These are phyloP conservation scores for Palloptera scutellata DNA, from an alignment of 2,888 invertebrate genomes.

Conservation along the genomic window DNA sequence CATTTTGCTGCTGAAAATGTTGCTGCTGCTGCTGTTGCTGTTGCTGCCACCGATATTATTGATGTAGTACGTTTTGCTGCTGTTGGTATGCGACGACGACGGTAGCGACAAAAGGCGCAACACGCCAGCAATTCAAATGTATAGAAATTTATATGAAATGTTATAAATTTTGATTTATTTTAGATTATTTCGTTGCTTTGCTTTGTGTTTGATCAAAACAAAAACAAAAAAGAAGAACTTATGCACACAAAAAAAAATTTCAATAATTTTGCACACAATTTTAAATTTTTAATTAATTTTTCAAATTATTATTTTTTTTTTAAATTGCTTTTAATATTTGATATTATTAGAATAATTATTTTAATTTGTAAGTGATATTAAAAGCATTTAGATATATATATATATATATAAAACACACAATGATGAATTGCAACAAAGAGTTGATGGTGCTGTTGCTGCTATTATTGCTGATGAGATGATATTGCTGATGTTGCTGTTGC, in stretches of 20 bases:
- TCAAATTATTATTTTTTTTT: not conserved
- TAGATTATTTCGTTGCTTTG: constrained; percentile 10
- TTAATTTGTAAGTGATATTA: not conserved
- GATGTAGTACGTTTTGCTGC: constrained; percentile 4
- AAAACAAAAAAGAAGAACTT: constrained; percentile 2
- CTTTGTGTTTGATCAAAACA: constrained; percentile 1
- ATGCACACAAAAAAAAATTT: constrained; percentile 7
- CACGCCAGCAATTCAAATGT: not conserved
- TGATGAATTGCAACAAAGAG: not conserved
- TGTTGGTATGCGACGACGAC: constrained; percentile 8
- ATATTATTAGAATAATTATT: not conserved
- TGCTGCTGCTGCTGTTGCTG: constrained; percentile 33
- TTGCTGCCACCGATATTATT: not conserved
- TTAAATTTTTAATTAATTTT: not conserved
- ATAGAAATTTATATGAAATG: constrained; percentile 6
- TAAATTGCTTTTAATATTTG: not conserved
- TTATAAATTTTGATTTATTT: constrained; percentile 12
- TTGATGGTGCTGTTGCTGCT: not conserved
- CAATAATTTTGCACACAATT: not conserved
- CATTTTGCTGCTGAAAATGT: constrained; percentile 64
- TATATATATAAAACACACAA: not conserved
- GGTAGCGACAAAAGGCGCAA: not conserved
- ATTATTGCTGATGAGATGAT: not conserved
- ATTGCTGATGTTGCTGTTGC: not conserved
- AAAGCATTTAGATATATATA: constrained; percentile 5